Base-by-base conservation (phyloP, 1,140 invertebrate species). In the Samia ricini region DNA sequence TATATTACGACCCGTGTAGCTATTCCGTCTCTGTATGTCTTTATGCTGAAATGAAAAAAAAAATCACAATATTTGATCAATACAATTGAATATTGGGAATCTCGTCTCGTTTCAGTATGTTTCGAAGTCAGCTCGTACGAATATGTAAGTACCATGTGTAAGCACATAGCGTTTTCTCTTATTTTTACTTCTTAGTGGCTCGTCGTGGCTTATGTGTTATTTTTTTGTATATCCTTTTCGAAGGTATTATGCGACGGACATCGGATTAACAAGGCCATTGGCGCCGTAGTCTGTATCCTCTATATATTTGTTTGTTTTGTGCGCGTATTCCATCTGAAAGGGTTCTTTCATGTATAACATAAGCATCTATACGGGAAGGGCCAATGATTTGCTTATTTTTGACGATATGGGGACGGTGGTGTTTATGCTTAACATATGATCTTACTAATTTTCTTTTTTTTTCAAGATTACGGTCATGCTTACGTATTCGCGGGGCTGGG, bases 191-290 rank as follows among this genome's bases (percentile, higher is more conserved):
- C 58, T 58, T 69, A 48, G 50, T 64, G 63, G 49, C 19, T 26
- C 26, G 15, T 24, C 18, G 55, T 58, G 21, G 18, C 10, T 58
- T 29, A 64, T 66, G 63, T 79, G 76, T 70, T 80, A 65, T 76
- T 76, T 72, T 75, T n/a, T n/a, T n/a, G n/a, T n/a, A n/a, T n/a
- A n/a, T n/a, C n/a, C n/a, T n/a, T 77, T 67, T 68, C 64, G 62
- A 58, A 52, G 56, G 58, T 67, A 66, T 76, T 72, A 63, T 73
- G 80, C 81, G 79, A 79, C 79, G 78, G 78, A 74, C 76, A 75
- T 57, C 54, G 76, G 77, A 81, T 85, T 84, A 88, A 85, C 85
- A 84, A 71, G 73, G 66, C 71, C 71, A 69, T 76, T 79, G 84
- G 84, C 84, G 84, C 84, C 81, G 69, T 15, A 66, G 55, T 67